These are phyloP conservation scores for Acrossocheilus fasciatus DNA, from an alignment of 2,797 vertebrate species.

Conservation along the genomic window DNA sequence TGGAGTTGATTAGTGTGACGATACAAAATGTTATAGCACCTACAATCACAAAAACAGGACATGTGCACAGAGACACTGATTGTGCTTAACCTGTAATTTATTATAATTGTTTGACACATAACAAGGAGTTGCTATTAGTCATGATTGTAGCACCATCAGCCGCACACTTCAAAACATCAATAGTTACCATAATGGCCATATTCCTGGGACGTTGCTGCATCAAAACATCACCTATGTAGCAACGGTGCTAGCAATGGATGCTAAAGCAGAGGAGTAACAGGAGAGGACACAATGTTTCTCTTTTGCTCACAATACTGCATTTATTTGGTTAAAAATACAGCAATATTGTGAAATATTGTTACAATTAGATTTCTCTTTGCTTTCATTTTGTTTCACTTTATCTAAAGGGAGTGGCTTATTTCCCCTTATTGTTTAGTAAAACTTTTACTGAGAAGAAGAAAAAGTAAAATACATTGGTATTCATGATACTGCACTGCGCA, in stretches of 20 bases:
- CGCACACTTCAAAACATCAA: background rate
- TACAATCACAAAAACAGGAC: background rate
- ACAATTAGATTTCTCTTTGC: no score
- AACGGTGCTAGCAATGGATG: constrained; percentile 51
- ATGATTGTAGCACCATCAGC: constrained; percentile 23
- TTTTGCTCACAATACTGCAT: background rate
- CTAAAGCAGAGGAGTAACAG: background rate
- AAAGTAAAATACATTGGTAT: constrained; percentile 38
- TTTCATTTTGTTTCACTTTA: background rate
- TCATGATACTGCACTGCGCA: constrained; percentile 27
- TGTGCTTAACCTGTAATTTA: constrained; percentile 28
- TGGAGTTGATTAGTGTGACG: constrained; percentile 2
- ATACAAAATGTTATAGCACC: background rate
- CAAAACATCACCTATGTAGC: constrained; percentile 63
- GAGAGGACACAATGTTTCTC: background rate
- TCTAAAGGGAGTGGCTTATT: background rate
- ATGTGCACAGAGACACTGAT: background rate
- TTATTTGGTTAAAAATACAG: background rate
- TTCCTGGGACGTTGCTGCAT: constrained; percentile 64
- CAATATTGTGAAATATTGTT: background rate
- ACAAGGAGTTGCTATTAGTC: background rate
- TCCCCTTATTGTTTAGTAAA: constrained; percentile 12
- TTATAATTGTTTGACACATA: background rate
- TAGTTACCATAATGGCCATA: constrained; percentile 38
- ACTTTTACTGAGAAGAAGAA: constrained; percentile 27